Evolutionary conservation across 1,140 invertebrate genomes (phyloP).

Genomic region (Euwallacea fornicatus): DNA sequence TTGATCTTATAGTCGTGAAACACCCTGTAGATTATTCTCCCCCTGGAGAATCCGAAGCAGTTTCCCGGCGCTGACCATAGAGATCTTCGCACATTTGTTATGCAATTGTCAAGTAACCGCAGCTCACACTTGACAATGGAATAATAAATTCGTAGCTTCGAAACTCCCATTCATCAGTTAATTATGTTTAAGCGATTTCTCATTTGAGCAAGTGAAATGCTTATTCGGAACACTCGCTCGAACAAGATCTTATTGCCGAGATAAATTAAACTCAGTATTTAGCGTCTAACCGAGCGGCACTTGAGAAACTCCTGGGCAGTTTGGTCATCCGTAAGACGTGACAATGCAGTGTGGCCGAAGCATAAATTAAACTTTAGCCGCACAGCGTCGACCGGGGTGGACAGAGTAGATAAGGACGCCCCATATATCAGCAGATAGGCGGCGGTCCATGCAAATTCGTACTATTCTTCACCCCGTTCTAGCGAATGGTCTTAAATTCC

Average conservation of each 20-base stretch:
- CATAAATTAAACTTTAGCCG: constrained; percentile 54
- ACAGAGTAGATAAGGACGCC: constrained; percentile 48
- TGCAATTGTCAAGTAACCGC: too few species aligned
- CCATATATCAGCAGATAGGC: constrained; percentile 46
- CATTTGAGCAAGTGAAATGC: neutral
- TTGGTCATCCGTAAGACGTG: constrained; percentile 51
- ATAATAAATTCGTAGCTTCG: neutral
- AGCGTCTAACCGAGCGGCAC: constrained; percentile 3
- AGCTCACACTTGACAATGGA: too few species aligned
- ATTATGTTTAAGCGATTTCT: neutral
- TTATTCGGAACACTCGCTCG: neutral
- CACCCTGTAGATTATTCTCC: too few species aligned
- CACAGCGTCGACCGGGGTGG: constrained; percentile 51
- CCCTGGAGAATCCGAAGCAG: too few species aligned
- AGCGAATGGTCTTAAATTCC: constrained; percentile 11
- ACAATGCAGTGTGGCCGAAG: constrained; percentile 48
- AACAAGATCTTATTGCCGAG: constrained; percentile 6
- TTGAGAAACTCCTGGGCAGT: constrained; percentile 30
- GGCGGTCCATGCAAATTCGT: constrained; percentile 43
- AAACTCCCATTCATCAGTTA: constrained; percentile 4
- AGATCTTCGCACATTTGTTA: too few species aligned
- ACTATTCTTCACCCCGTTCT: constrained; percentile 27
- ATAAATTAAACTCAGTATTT: constrained; percentile 12
- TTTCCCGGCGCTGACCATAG: too few species aligned
- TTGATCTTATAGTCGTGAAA: too few species aligned